Evolutionary conservation across 1,140 invertebrate species (phyloP), one percentile per base, ranked within the genome.

Genomic region (Macrocentrus cingulum): DNA sequence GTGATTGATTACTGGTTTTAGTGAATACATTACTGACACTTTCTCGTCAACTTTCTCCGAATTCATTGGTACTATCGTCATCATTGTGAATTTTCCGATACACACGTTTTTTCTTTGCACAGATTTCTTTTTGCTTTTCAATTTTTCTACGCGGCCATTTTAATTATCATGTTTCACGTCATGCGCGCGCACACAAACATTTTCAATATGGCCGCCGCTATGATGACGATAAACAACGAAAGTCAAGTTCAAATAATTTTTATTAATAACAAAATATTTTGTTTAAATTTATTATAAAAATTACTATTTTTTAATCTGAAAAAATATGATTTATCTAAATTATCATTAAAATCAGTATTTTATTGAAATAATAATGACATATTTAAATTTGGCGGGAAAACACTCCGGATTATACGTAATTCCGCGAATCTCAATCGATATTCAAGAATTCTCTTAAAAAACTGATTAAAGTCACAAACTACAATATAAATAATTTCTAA

Each of bases 1-100:
- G 56, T 82, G 66, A 18, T 67, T 64, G 45, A 85, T 75, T 53
- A 86, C 77, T 50, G 81, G 83, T 66, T 79, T 83, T 68, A 83
- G 67, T 42, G 62, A 62, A 63, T 84, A 89, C 83, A 84, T 87
- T 66, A 59, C 81, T 57, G 69, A 62, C 13, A 58, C 32, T 55
- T 39, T 41, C 1, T 63, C 68, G 29, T 63, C 74, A 67, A 76
- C 77, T 64, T 69, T 70, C 5, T 2, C 53, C 9, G 36, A 13
- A 13, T 36, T 37, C 20, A 48, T 20, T 25, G 11, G 16, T 50
- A 2, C 16, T 15, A 19, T 34, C 13, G 29, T 46, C 22, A 32
- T 60, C 18, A n/a, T 11, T 59, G 29, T 49, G 34, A n/a, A n/a
- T n/a, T n/a, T n/a, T n/a, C n/a, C n/a, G n/a, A n/a, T n/a, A n/a